Conservation (phyloP, 1,140 invertebrate species). For the Drosophila biarmipes region DNA sequence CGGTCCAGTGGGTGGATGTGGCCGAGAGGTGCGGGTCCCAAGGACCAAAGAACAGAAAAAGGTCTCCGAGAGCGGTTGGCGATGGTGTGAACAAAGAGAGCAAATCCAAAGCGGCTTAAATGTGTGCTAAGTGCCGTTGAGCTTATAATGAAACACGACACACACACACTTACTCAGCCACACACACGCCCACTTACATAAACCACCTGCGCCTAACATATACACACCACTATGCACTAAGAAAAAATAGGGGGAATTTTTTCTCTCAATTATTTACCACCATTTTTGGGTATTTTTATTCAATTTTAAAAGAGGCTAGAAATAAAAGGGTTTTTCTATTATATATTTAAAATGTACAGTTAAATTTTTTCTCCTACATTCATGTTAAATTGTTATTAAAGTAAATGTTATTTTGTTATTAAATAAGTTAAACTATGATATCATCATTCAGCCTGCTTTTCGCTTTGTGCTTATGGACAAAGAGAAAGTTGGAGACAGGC, state of each 20-base stretch:
- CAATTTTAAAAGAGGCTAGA: too few species aligned
- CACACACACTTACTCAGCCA: conserved; percentile 2
- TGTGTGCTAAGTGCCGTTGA: conserved; percentile 77
- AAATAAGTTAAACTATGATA: too few species aligned
- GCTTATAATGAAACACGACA: conserved; percentile 70
- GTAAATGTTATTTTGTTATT: too few species aligned
- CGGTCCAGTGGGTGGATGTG: background rate
- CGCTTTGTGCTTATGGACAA: background rate
- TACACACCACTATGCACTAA: conserved; percentile 6
- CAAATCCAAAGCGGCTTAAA: conserved; percentile 76
- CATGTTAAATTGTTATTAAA: too few species aligned
- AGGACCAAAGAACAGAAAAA: conserved; percentile 36
- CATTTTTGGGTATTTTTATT: too few species aligned
- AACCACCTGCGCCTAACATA: conserved; percentile 8
- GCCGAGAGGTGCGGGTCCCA: background rate
- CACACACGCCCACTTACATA: conserved; percentile 23
- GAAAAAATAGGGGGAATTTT: too few species aligned
- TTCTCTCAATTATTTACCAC: too few species aligned
- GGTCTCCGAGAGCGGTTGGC: conserved; percentile 9
- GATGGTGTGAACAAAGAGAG: conserved; percentile 35
- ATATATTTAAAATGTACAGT: background rate
- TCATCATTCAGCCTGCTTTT: too few species aligned
- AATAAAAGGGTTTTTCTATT: too few species aligned
- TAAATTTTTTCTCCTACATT: too few species aligned
- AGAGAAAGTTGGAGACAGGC: conserved; percentile 3